Evolutionary conservation across 2,797 vertebrate genomes (phyloP).

Genomic region (Periparus ater): DNA sequence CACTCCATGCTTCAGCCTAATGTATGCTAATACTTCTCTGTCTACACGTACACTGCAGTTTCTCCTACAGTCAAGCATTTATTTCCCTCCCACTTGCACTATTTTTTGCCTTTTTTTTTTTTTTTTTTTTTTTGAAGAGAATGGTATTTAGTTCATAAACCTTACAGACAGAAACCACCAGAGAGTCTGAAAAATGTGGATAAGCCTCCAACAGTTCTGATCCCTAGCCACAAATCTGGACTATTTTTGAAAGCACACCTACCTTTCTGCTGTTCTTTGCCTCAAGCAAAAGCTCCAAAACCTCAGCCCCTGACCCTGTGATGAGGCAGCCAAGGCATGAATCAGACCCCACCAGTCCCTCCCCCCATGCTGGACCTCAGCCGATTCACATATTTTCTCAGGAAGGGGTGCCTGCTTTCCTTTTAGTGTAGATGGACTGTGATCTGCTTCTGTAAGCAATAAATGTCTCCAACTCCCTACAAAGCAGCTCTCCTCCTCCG

Average conservation of each 20-base stretch:
- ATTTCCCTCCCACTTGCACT: neutral
- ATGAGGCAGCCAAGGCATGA: slow-evolving; percentile 52
- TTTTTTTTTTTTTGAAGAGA: neutral
- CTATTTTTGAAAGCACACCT: slow-evolving; percentile 52
- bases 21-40: neutral
- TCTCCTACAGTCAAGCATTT: slow-evolving; percentile 4
- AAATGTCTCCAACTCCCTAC: neutral
- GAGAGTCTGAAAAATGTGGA: slow-evolving; percentile 53
- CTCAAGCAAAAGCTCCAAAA: slow-evolving; percentile 37
- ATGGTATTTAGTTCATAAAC: slow-evolving; percentile 40
- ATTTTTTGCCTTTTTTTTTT: neutral
- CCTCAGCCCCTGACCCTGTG: neutral
- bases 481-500: neutral
- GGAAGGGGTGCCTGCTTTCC: slow-evolving; percentile 36
- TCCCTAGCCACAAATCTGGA: slow-evolving; percentile 43
- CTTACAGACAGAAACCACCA: slow-evolving; percentile 42
- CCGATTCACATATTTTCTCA: slow-evolving; percentile 44
- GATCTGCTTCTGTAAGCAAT: slow-evolving; percentile 51
- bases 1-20: neutral
- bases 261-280: slow-evolving; percentile 57
- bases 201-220: slow-evolving; percentile 47
- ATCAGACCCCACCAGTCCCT: neutral
- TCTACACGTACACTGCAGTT: neutral
- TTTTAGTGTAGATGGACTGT: slow-evolving; percentile 3
- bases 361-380: neutral